Evolutionary conservation across 2,888 invertebrate genomes (phyloP).

Genomic region (Caenorhabditis zanzibari): DNA sequence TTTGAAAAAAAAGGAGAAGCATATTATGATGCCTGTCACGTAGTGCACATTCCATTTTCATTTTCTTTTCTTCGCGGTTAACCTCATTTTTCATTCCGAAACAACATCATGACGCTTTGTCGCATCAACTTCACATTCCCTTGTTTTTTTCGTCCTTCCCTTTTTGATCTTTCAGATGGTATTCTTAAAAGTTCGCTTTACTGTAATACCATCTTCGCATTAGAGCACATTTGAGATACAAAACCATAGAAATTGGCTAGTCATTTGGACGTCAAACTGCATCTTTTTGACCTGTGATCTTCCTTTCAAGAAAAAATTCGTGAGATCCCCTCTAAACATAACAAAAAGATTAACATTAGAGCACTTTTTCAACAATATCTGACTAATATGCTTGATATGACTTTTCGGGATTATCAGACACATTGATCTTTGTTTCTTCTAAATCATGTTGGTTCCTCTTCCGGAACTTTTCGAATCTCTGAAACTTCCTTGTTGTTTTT

Average conservation of each 20-base stretch:
- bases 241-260: too few species aligned
- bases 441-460: neutral
- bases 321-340: slow-evolving; percentile 2
- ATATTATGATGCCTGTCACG: slow-evolving; percentile 55
- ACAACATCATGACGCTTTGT: slow-evolving; percentile 11
- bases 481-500: slow-evolving; percentile 1
- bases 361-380: slow-evolving; percentile 1
- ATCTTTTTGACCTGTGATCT: too few species aligned
- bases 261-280: too few species aligned
- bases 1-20: neutral
- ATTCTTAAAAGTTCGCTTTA: too few species aligned
- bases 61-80: slow-evolving; percentile 20
- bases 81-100: slow-evolving; percentile 48
- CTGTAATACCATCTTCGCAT: too few species aligned
- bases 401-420: neutral
- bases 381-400: neutral
- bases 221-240: too few species aligned
- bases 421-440: neutral
- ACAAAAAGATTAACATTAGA: neutral
- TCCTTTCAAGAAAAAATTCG: neutral
- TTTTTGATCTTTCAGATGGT: slow-evolving; percentile 13
- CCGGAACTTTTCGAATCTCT: neutral
- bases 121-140: slow-evolving; percentile 8
- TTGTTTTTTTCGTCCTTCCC: neutral
- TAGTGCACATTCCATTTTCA: slow-evolving; percentile 29